These are phyloP conservation scores for Eupsilia transversa DNA, from an alignment of 2,888 invertebrate species.

Conservation along the genomic window DNA sequence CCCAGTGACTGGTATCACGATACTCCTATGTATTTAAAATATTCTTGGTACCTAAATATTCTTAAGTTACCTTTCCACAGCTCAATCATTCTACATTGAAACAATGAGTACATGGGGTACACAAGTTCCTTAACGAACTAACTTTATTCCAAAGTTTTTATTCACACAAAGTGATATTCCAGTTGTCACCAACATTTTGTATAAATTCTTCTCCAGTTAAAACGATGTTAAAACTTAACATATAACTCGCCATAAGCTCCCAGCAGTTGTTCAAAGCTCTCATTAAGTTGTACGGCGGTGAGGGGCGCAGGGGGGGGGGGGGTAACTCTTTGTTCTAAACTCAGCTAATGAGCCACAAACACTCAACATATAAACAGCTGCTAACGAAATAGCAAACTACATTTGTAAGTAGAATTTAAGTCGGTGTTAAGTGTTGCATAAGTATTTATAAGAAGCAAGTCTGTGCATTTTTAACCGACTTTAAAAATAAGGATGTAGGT, in stretches of 20 bases:
- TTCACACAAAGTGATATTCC: not conserved
- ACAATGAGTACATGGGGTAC: not conserved
- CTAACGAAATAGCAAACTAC: slow-evolving; percentile 23
- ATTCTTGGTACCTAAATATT: not conserved
- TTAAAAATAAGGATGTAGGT: not conserved
- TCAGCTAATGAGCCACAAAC: slow-evolving; percentile 52
- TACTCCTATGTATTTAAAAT: not conserved
- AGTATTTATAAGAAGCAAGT: not conserved
- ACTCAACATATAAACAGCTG: slow-evolving; percentile 5
- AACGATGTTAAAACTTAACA: slow-evolving; percentile 1
- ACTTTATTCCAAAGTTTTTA: not conserved
- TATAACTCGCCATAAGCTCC: slow-evolving; percentile 12
- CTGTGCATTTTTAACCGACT: not conserved
- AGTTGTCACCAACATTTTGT: not conserved
- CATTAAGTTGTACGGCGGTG: slow-evolving; percentile 19
- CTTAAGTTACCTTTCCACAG: not conserved
- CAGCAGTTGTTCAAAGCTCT: slow-evolving; percentile 22
- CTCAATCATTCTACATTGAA: not conserved
- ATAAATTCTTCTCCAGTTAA: slow-evolving; percentile 11
- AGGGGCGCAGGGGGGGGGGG: too few species aligned
- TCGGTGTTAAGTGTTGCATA: not conserved
- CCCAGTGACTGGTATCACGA: not conserved
- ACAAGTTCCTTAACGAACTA: not conserved
- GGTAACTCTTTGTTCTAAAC: slow-evolving; percentile 34
- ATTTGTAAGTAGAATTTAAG: slow-evolving; percentile 13